A percentile compares a stretch with the other conserved stretches of the same genome.
These are phyloP conservation scores for Chrysaora quinquecirrha DNA, from an alignment of 30 jellyfish, hydroid and myxozoan genomes.

Conservation along the genomic window DNA sequence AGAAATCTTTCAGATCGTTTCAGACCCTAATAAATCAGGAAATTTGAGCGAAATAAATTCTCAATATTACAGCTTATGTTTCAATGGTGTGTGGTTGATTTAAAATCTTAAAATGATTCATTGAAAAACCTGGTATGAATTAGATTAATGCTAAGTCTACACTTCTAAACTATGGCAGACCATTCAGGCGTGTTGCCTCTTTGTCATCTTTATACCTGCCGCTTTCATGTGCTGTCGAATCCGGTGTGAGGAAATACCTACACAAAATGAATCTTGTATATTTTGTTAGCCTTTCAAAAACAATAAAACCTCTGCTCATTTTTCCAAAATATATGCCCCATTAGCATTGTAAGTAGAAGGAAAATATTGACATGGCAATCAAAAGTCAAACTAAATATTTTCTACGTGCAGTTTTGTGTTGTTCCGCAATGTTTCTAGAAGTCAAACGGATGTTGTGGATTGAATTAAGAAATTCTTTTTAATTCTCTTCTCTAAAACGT, in stretches of 20 bases:
- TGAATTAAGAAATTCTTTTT: background rate
- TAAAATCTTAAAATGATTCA: background rate
- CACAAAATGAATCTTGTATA: background rate
- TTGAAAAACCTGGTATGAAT: background rate
- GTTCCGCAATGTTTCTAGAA: too few relatives aligned
- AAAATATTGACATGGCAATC: too few relatives aligned
- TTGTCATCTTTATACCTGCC: background rate
- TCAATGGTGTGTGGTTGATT: background rate
- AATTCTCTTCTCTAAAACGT: background rate
- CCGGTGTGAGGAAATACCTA: background rate
- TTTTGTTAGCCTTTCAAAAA: background rate
- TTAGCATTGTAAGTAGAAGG: too few relatives aligned
- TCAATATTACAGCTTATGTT: background rate
- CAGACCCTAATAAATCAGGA: background rate
- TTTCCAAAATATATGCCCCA: too few relatives aligned
- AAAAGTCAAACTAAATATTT: too few relatives aligned
- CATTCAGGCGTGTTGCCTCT: background rate
- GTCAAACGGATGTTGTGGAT: too few relatives aligned
- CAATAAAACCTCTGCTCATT: background rate
- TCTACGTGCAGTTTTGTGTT: too few relatives aligned
- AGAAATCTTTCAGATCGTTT: too few relatives aligned
- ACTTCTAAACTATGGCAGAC: background rate
- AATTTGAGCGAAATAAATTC: background rate
- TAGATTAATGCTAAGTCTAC: background rate
- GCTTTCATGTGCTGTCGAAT: background rate